Evolutionary conservation across 2,888 invertebrate genomes (phyloP).

Genomic region (Uropetala carovei): DNA sequence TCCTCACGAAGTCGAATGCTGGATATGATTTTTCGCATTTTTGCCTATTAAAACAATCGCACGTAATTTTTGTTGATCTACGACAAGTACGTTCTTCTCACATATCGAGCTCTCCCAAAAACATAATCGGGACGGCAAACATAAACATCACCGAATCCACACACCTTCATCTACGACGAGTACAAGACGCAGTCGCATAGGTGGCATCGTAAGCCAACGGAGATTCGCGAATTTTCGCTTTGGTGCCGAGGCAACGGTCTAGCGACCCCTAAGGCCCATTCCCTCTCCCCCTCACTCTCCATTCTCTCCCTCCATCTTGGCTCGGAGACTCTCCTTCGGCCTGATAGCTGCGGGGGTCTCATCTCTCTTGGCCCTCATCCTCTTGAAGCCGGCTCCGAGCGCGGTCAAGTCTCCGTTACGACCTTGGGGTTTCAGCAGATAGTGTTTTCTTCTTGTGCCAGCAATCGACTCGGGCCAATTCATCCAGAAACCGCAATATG

Average conservation of each 20-base stretch:
- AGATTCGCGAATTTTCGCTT: conserved; percentile 53
- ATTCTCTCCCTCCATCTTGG: background rate
- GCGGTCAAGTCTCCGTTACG: conserved; percentile 63
- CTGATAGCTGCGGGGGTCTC: background rate
- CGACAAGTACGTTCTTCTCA: too few species aligned
- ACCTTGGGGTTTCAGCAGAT: conserved; percentile 45
- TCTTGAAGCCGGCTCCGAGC: conserved; percentile 21
- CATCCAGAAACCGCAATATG: conserved; percentile 35
- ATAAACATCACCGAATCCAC: too few species aligned
- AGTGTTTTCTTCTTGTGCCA: conserved; percentile 36
- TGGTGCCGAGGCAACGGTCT: conserved; percentile 33
- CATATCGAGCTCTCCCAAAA: too few species aligned
- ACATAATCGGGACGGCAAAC: too few species aligned
- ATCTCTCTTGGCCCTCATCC: background rate
- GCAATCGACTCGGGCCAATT: conserved; percentile 46
- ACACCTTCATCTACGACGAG: background rate
- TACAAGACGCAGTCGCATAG: background rate
- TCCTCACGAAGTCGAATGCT: too few species aligned
- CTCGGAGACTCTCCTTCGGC: background rate
- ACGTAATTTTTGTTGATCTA: too few species aligned
- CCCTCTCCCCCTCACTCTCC: background rate
- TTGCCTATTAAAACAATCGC: too few species aligned
- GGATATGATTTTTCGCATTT: too few species aligned
- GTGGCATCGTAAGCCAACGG: conserved; percentile 34
- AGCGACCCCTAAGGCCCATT: background rate